Evolutionary conservation across 2,888 invertebrate genomes (phyloP).

Genomic region (Drosophila subquinaria): DNA sequence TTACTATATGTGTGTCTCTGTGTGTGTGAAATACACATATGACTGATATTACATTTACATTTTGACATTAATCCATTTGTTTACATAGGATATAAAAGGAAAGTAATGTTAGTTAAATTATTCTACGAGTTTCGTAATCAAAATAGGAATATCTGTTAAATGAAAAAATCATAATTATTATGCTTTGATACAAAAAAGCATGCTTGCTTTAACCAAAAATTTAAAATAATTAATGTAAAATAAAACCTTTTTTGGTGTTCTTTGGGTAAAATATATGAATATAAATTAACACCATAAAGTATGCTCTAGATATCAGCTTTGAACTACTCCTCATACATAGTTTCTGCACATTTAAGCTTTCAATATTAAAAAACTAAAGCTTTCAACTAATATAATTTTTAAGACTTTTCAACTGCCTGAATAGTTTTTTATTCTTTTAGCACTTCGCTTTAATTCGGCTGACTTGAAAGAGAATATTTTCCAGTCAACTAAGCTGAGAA

Average conservation of each 20-base stretch:
- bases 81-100: background rate
- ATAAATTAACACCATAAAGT: too few relatives aligned
- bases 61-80: background rate
- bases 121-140: too few relatives aligned
- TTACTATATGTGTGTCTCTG: background rate
- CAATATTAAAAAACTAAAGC: too few relatives aligned
- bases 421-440: background rate
- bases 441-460: background rate
- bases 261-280: too few relatives aligned
- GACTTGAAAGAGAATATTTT: background rate
- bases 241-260: too few relatives aligned
- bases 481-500: slow-evolving; percentile 2
- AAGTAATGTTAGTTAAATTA: background rate
- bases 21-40: background rate
- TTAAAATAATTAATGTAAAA: too few relatives aligned
- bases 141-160: background rate
- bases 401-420: background rate
- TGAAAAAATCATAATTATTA: background rate
- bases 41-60: slow-evolving; percentile 3
- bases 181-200: background rate
- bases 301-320: too few relatives aligned
- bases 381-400: too few relatives aligned
- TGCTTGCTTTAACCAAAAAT: too few relatives aligned
- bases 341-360: too few relatives aligned
- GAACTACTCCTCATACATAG: too few relatives aligned